A percentile compares a stretch with the other conserved stretches of the same genome.
Evolutionary conservation across 1,140 invertebrate species (phyloP).

Genomic region (Papilio machaon): DNA sequence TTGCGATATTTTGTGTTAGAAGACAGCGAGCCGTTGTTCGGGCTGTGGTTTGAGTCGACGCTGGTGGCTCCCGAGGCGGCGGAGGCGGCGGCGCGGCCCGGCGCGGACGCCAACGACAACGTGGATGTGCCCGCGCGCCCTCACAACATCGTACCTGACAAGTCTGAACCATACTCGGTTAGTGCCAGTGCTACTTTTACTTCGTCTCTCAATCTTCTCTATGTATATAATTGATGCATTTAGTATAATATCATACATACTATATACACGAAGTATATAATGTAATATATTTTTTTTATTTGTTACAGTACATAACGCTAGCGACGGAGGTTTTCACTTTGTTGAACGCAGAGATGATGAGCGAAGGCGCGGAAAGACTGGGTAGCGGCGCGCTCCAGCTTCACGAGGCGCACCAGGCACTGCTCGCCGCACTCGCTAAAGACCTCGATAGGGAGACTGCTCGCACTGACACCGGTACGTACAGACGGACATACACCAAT

Average conservation of each 20-base stretch:
- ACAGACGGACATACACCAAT: background rate
- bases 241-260: no score
- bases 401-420: slow-evolving; percentile 90
- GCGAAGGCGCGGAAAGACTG: slow-evolving; percentile 64
- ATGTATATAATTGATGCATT: no score
- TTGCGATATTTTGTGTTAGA: slow-evolving; percentile 80
- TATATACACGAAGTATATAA: no score
- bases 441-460: slow-evolving; percentile 93
- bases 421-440: slow-evolving; percentile 91
- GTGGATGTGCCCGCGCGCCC: slow-evolving; percentile 66
- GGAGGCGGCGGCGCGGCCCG: slow-evolving; percentile 82
- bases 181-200: slow-evolving; percentile 57
- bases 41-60: slow-evolving; percentile 96
- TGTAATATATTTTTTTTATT: slow-evolving; percentile 44
- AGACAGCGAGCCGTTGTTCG: slow-evolving; percentile 95
- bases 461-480: slow-evolving; percentile 88
- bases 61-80: slow-evolving; percentile 89
- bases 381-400: slow-evolving; percentile 71
- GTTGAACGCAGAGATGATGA: slow-evolving; percentile 80
- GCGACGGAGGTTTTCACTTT: slow-evolving; percentile 89
- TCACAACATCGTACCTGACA: slow-evolving; percentile 90
- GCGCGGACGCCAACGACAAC: slow-evolving; percentile 75
- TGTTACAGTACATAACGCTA: slow-evolving; percentile 88
- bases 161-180: slow-evolving; percentile 94
- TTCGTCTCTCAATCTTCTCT: background rate